Percentiles rank a stretch among this genome's conserved stretches.
Evolutionary conservation across 2,888 invertebrate genomes (phyloP).

Genomic region (Dioctria rufipes): DNA sequence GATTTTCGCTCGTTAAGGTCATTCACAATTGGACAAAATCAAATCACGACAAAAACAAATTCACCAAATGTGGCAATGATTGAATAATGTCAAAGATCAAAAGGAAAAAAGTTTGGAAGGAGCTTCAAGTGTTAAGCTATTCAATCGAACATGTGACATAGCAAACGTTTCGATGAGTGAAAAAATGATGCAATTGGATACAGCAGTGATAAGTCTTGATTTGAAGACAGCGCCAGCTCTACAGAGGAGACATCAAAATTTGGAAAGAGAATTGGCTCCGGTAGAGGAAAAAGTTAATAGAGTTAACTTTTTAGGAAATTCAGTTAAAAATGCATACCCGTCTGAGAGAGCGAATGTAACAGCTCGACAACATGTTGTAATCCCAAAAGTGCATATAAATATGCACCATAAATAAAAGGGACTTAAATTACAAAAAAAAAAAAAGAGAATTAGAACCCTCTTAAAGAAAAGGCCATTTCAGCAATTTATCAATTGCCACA

Average conservation of each 20-base stretch:
- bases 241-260: constrained; percentile 91
- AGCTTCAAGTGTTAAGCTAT: constrained; percentile 92
- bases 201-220: constrained; percentile 84
- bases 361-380: constrained; percentile 76
- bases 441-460: too few relatives aligned
- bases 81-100: constrained; percentile 88
- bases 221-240: constrained; percentile 92
- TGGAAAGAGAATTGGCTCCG: constrained; percentile 95
- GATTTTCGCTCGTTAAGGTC: constrained; percentile 87
- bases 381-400: too few relatives aligned
- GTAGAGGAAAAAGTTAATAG: constrained; percentile 94
- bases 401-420: too few relatives aligned
- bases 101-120: constrained; percentile 94
- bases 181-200: constrained; percentile 92
- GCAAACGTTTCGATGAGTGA: constrained; percentile 98
- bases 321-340: constrained; percentile 93
- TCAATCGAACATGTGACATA: constrained; percentile 96
- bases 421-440: too few relatives aligned
- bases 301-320: constrained; percentile 89
- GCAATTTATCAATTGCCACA: too few relatives aligned
- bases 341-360: constrained; percentile 90
- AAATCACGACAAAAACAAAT: constrained; percentile 85
- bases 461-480: too few relatives aligned
- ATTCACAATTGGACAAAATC: constrained; percentile 88
- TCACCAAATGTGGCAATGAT: constrained; percentile 89